Evolutionary conservation across 2,888 invertebrate genomes (phyloP), one percentile per base, ranked within the genome.

Genomic region (Ichneumoninae sp.): DNA sequence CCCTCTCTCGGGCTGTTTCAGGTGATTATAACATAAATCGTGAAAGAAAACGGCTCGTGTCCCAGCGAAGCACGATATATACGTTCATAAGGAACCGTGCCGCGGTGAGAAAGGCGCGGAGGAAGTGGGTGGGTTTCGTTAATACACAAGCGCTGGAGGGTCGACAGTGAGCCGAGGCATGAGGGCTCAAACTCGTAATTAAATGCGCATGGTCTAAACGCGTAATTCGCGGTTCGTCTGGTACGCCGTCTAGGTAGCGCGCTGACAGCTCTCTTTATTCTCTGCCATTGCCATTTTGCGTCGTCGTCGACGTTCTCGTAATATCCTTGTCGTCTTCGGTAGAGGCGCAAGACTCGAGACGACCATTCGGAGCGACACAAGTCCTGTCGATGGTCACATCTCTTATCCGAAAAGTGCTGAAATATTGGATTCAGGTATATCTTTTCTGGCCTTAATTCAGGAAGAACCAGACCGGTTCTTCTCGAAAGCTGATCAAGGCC

Each of bases 21-120:
- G 88, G 88, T 91, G 91, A 92, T 92, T 92, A 92, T 91, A 89
- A 90, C 89, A 88, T 89, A 91, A 92, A 92, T 91, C 89, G 89
- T 92, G 90, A 91, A 91, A 91, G 90, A 91, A 91, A 88, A 88
- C 71, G 85, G 30, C 50, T 69, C 22, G 40, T 19, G n/a, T 52
- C 16, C n/a, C 69, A 47, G 10, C 22, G 47, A 70, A 30, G 47
- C 60, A 50, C 36, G 33, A 10, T 19, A 40, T 44, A 52, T 52
- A 52, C 77, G 50, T 26, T 79, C 26, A 71, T 66, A 44, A 73
- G 76, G 57, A 77, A 74, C 50, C 76, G 19, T n/a, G 71, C 68
- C 60, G 26, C 26, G 57, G 70, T 60, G 75, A 66, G 50, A 70
- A 66, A 68, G 77, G 26, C n/a, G 22, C 66, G n/a, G 36, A 22